These are phyloP conservation scores for Onthophagus sagittarius DNA, from an alignment of 2,888 invertebrate genomes.

Conservation along the genomic window DNA sequence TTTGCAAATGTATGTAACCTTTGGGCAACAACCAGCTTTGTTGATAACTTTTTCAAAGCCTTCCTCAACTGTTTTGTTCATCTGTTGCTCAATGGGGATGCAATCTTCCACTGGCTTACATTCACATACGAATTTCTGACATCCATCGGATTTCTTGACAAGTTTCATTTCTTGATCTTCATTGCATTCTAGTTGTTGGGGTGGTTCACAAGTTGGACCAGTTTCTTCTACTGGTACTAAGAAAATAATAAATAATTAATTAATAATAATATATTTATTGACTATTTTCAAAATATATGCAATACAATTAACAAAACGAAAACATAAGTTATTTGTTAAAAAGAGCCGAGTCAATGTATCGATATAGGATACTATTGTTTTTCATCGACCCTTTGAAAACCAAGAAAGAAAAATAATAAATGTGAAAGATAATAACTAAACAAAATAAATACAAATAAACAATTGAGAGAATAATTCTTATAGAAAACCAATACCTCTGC, in stretches of 20 bases:
- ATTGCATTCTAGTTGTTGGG: constrained; percentile 66
- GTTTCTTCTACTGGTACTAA: constrained; percentile 46
- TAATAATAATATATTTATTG: no score
- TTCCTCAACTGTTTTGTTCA: constrained; percentile 51
- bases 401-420: no score
- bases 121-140: constrained; percentile 72
- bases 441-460: no score
- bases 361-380: no score
- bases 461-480: no score
- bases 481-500: no score
- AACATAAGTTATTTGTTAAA: no score
- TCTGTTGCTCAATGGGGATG: constrained; percentile 48
- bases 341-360: no score
- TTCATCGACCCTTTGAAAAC: no score
- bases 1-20: constrained; percentile 57
- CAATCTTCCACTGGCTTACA: constrained; percentile 72
- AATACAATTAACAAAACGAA: no score
- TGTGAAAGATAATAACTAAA: no score
- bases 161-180: constrained; percentile 68
- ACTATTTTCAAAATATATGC: no score
- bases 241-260: background rate
- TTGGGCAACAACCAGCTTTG: constrained; percentile 70
- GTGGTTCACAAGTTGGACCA: constrained; percentile 57
- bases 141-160: constrained; percentile 61
- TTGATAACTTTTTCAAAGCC: constrained; percentile 60